These are phyloP conservation scores for Allygus modestus DNA, from an alignment of 2,888 invertebrate genomes.

Conservation along the genomic window DNA sequence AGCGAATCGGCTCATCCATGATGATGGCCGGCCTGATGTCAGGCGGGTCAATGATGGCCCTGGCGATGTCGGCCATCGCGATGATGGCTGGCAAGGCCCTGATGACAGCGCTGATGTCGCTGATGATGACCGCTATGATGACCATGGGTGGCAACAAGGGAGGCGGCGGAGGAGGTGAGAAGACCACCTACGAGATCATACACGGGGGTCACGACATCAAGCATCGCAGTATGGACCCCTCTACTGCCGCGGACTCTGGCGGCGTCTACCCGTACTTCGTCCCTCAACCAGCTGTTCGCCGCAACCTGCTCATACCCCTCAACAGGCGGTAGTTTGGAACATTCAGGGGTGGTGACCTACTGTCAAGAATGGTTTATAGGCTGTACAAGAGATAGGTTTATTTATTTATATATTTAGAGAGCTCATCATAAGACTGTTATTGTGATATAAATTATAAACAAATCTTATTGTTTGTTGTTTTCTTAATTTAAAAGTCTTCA, in stretches of 20 bases:
- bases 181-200: constrained; percentile 86
- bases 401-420: not conserved
- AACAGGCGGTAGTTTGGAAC: not conserved
- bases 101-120: constrained; percentile 67
- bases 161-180: constrained; percentile 72
- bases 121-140: constrained; percentile 67
- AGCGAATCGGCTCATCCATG: constrained; percentile 66
- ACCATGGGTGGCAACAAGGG: constrained; percentile 71
- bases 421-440: constrained; percentile 15
- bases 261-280: constrained; percentile 30
- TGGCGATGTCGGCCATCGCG: constrained; percentile 68
- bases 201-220: constrained; percentile 34
- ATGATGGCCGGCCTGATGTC: constrained; percentile 69
- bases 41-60: constrained; percentile 67
- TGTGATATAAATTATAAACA: constrained; percentile 11
- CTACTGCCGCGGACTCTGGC: not conserved
- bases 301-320: constrained; percentile 34
- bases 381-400: not conserved
- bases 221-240: constrained; percentile 43
- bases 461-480: not conserved
- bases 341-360: not conserved
- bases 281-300: not conserved
- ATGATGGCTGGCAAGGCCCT: constrained; percentile 69
- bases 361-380: not conserved
- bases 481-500: too few relatives aligned